Base-by-base conservation (phyloP, 2,113 vertebrate genomes). In the Heterotilapia buettikoferi region DNA sequence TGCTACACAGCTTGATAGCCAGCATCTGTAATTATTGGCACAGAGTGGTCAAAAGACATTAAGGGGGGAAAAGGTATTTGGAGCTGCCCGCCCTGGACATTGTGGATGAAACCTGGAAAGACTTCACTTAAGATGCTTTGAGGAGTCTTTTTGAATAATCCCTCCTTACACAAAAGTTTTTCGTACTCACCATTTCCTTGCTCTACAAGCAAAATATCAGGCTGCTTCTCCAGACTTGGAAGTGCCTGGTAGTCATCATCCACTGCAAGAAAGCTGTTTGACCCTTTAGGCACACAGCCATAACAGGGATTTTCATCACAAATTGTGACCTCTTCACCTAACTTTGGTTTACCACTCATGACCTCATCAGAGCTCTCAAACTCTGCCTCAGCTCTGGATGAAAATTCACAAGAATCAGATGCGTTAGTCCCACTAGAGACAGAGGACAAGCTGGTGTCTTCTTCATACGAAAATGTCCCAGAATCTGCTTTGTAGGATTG, bases 211-310 rank as follows among this genome's bases (percentile, higher is more conserved):
- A 61, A 54, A 59, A 53, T 7, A 38, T 56, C 82, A 19, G 43
- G 31, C 59, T 82, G 43, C 40, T 85, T 50, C 26, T 84, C 50
- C 5, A 90, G 61, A 56, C 12, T 88, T 13, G 82, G 85, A 90
- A 95, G 83, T 12, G 90, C n/a, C 31, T 94, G 92, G 87, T 94
- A 96, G 83, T 29, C 53, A 2, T 80, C 57, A 5, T 87, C 87
- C 29, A 91, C 63, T 43, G 24, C 18, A 43, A 89, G 73, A 24
- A 57, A 63, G 40, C 24, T 7, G 6, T 9, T n/a, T 45, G 86
- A 85, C 40, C 2, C 56, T 13, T 12, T 11, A 29, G 83, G 82
- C 36, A 33, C 4, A 13, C 7, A 2, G 63, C 76, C 16, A 8
- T 76, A 84, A 18, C 66, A 10, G 53, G 86, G 80, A 21, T 84